Base-by-base conservation (phyloP, 1,140 invertebrate species). In the Teleogryllus occipitalis region DNA sequence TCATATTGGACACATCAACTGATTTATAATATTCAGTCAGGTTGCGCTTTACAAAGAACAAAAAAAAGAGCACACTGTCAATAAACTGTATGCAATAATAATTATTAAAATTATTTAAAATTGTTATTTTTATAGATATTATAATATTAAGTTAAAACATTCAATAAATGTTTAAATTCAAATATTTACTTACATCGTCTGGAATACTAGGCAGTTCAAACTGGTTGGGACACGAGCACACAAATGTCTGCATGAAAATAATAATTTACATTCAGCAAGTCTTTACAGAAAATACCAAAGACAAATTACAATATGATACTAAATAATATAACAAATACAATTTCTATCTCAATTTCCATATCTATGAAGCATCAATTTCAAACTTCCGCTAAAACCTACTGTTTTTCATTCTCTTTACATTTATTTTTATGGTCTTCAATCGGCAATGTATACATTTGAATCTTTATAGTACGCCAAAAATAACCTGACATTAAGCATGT, bases 1-100 rank as follows among this genome's bases (percentile, higher is more conserved):
- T 94, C 97, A 98, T 98, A 84, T 96, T 97, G 84, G 94, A 91
- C 46, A 92, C 87, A 86, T 97, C 94, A 75, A 98, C 91, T 18
- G 97, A 97, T 87, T 95, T 98, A 87, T 95, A 98, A 90, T 98
- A 98, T 86, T 98, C 95, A 79, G 94, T 97, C 80, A 98, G 88
- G 87, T 98, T 98, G 85, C 96, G 92, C 96, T 98, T 39, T 39
- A 39, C 27, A 39, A 39, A 39, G 27, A 88, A 73, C 91, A 91
- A 80, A 84, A 80, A 85, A 82, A 82, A 83, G 77, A 82, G 79
- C 80, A 73, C 21, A 77, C n/a, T 49, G 47, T 48, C 27, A 77
- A 82, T 77, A 46, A 76, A 22, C 22, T 7, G 18, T 47, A 65
- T 14, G 7, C 54, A 65, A 18, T 65, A 65, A 65, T 10, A 14